phyloP scores from a whole-genome alignment of 2,888 invertebrate genomes.

The Tenodera sinensis region DNA sequence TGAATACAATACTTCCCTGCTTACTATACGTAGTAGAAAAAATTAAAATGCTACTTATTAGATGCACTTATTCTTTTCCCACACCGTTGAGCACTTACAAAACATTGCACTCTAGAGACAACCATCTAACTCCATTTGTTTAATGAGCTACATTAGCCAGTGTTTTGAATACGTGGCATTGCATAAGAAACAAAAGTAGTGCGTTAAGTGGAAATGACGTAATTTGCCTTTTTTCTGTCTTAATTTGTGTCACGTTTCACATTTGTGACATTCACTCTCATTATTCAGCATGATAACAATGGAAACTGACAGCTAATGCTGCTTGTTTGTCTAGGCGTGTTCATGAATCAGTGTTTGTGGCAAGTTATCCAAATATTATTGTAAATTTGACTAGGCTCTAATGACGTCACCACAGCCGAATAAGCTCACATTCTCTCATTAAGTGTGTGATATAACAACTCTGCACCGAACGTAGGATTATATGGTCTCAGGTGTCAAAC shows the following conservation, averaged over 20 bases:
- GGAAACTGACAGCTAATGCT: not conserved
- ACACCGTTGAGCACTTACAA: no score
- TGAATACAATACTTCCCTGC: no score
- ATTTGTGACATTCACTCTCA: not conserved
- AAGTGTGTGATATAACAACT: no score
- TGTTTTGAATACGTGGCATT: not conserved
- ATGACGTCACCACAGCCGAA: not conserved
- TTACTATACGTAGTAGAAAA: no score
- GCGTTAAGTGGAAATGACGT: not conserved
- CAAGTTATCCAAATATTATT: not conserved
- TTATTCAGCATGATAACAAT: not conserved
- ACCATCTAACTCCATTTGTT: not conserved
- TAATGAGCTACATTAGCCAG: not conserved
- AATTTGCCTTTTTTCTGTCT: not conserved
- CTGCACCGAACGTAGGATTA: no score
- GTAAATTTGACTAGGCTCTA: not conserved
- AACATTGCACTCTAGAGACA: no score
- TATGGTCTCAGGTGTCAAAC: no score
- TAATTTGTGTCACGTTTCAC: not conserved
- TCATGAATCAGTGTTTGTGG: no score
- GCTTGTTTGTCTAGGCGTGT: not conserved
- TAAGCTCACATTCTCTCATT: no score
- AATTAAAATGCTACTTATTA: no score
- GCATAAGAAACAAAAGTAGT: not conserved
- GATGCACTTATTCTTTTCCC: no score